phyloP scores from a whole-genome alignment of 2,888 invertebrate genomes.

The Chloromyia formosa region DNA sequence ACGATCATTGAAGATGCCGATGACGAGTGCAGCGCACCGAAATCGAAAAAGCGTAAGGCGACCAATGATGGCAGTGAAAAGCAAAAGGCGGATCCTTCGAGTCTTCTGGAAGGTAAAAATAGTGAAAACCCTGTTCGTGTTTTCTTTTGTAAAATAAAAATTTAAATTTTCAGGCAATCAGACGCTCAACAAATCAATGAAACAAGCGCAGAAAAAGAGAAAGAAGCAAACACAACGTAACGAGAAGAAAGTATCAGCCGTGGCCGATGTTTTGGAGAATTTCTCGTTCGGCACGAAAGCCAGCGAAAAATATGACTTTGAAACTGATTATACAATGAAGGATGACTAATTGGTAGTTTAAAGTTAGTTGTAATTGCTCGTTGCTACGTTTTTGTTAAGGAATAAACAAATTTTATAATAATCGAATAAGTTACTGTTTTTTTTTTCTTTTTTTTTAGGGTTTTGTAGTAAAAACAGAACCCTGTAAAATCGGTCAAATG shows the following conservation, averaged over 20 bases:
- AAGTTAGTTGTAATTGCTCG: background rate
- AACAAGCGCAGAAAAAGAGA: constrained; percentile 65
- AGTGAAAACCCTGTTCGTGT: background rate
- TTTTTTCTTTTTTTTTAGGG: background rate
- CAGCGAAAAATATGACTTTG: constrained; percentile 60
- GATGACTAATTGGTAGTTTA: constrained; percentile 47
- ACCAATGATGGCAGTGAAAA: constrained; percentile 56
- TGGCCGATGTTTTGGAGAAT: constrained; percentile 73
- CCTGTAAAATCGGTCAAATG: no score
- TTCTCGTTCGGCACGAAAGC: constrained; percentile 53
- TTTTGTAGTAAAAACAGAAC: no score
- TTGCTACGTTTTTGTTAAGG: constrained; percentile 11
- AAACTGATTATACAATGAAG: constrained; percentile 59
- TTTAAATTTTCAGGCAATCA: constrained; percentile 62
- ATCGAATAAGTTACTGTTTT: background rate
- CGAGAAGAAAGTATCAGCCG: constrained; percentile 71
- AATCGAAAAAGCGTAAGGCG: constrained; percentile 55
- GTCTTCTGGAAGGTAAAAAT: constrained; percentile 74
- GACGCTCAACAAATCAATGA: constrained; percentile 69
- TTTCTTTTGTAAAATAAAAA: background rate
- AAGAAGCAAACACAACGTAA: constrained; percentile 68
- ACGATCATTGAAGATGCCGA: constrained; percentile 46
- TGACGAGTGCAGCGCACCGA: constrained; percentile 57
- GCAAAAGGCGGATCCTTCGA: constrained; percentile 71
- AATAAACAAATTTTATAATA: constrained; percentile 25